These are phyloP conservation scores for Epinephelus moara DNA, from an alignment of 2,113 vertebrate genomes.

Conservation along the genomic window DNA sequence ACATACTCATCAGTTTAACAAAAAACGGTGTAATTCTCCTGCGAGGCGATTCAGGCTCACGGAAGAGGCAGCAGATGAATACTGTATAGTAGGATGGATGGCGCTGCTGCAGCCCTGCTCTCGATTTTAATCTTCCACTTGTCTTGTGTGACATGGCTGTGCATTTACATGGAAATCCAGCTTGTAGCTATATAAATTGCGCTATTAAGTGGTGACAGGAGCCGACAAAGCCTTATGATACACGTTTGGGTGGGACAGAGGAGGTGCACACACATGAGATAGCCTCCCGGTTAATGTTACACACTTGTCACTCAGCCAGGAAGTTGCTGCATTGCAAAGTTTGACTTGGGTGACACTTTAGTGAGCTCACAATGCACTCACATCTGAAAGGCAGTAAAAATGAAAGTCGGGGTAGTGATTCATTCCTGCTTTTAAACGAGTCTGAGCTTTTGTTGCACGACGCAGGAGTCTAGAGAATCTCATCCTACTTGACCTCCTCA, in stretches of 20 bases:
- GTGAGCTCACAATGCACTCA: constrained; percentile 17
- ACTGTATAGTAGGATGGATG: constrained; percentile 51
- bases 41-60: constrained; percentile 11
- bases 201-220: constrained; percentile 71
- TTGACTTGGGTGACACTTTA: constrained; percentile 37
- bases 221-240: constrained; percentile 64
- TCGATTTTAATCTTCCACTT: constrained; percentile 72
- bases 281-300: constrained; percentile 17
- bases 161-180: constrained; percentile 75
- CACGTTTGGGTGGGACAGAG: not conserved
- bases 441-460: constrained; percentile 23
- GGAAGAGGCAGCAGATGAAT: constrained; percentile 36
- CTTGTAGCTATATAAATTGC: constrained; percentile 71
- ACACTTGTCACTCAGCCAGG: constrained; percentile 29
- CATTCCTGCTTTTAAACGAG: constrained; percentile 26
- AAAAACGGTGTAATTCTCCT: constrained; percentile 22
- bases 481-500: constrained; percentile 14
- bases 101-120: constrained; percentile 35
- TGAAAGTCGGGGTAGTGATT: constrained; percentile 38
- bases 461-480: constrained; percentile 14
- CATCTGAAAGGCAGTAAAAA: constrained; percentile 18
- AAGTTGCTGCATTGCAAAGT: constrained; percentile 3
- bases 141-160: constrained; percentile 67
- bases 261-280: constrained; percentile 18
- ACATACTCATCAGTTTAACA: constrained; percentile 41